phyloP scores from a whole-genome alignment of 2,888 invertebrate genomes.

The Eulithis testata region DNA sequence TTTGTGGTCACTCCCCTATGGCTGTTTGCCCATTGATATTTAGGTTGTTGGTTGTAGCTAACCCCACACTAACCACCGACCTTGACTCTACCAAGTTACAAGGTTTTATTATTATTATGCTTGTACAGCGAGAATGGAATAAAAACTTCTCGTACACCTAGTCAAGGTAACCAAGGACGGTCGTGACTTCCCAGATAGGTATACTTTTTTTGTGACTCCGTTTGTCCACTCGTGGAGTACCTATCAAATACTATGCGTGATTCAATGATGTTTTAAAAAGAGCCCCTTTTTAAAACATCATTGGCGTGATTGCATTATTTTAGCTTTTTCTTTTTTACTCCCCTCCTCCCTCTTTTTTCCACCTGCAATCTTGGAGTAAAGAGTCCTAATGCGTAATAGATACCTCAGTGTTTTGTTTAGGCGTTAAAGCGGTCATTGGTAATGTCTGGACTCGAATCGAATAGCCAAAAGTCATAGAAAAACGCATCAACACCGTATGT shows the following conservation, averaged over 20 bases:
- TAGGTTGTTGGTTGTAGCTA: constrained; percentile 1
- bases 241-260: neutral
- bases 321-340: neutral
- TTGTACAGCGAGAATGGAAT: constrained; percentile 9
- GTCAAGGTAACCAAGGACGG: constrained; percentile 16
- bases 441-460: neutral
- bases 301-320: too few species aligned
- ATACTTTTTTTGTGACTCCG: constrained; percentile 7
- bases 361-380: too few species aligned
- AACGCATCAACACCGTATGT: neutral
- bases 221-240: neutral
- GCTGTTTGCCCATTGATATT: constrained; percentile 9
- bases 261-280: too few species aligned
- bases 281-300: too few species aligned
- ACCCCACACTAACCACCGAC: constrained; percentile 6
- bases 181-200: constrained; percentile 23
- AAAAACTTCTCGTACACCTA: constrained; percentile 3
- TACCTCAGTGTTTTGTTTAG: too few species aligned
- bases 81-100: constrained; percentile 8
- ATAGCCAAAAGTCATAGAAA: neutral
- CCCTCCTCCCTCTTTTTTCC: too few species aligned
- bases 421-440: too few species aligned
- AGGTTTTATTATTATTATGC: neutral
- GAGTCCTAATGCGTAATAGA: too few species aligned
- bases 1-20: neutral